Conservation (phyloP, 2,888 invertebrate genomes). For the Pristionchus fissidentatus region DNA sequence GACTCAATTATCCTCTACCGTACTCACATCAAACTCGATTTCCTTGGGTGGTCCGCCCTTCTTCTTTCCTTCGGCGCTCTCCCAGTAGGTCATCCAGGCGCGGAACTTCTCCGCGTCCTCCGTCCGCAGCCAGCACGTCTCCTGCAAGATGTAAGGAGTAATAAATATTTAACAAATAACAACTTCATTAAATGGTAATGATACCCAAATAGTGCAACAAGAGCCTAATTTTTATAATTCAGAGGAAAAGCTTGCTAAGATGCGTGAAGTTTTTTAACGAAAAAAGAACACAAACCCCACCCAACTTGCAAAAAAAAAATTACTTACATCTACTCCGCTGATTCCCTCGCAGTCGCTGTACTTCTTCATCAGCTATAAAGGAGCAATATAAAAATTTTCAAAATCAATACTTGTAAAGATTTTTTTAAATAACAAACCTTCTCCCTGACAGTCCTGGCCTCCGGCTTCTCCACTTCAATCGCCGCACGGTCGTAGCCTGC, state of each 20-base stretch:
- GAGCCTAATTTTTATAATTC: too few species aligned
- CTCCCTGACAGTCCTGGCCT: slow-evolving; percentile 15
- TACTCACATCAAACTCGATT: neutral
- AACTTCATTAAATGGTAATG: neutral
- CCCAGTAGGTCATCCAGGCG: slow-evolving; percentile 40
- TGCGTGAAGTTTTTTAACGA: too few species aligned
- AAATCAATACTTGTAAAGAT: neutral
- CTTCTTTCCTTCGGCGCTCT: slow-evolving; percentile 11
- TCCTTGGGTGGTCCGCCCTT: slow-evolving; percentile 25
- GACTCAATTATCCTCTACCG: neutral
- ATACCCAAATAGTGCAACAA: neutral
- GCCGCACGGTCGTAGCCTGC: neutral
- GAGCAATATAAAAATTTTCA: neutral
- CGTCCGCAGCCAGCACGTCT: neutral
- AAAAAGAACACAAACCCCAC: neutral
- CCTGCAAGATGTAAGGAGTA: neutral
- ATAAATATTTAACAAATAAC: neutral
- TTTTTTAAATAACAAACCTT: neutral
- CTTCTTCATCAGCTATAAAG: slow-evolving; percentile 4
- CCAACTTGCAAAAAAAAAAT: neutral
- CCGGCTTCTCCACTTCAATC: neutral
- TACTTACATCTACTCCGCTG: neutral
- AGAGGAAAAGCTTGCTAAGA: too few species aligned
- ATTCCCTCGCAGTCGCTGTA: neutral
- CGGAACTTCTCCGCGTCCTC: neutral